Base-by-base conservation (phyloP, 2,888 invertebrate species). In the Protonemura montana region DNA sequence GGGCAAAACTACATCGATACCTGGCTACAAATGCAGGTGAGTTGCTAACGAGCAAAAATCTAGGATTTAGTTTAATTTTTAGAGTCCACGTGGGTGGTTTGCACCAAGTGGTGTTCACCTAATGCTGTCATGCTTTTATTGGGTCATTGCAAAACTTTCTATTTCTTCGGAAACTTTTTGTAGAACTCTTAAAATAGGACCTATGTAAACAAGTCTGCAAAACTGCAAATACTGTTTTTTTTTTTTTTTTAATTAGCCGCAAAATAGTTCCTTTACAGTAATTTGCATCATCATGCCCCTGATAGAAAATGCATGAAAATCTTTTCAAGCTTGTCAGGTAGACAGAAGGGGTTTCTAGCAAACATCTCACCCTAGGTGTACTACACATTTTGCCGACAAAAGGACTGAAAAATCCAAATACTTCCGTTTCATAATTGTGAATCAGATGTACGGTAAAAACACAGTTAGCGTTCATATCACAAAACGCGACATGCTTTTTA, bases 11-110 rank as follows among this genome's bases (percentile, higher is more conserved):
- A 81, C 42, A 30, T 86, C n/a, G 87, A 87, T 85, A 86, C 87
- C 41, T 87, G 87, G 87, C 41, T 87, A 85, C 87, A 86, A 77
- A 87, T 87, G 87, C 87, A 87, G 87, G 87, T 87, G 41, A 86
- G 76, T 77, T 21, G 25, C 16, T 28, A 26, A 59, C 59, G 59
- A 10, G 59, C 59, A 21, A 6, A 3, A 35, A 83, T 26, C 35
- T 30, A 29, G 5, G 7, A 59, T 59, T 59, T 59, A n/a, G 10
- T 82, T 82, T 30, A 6, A 1, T 28, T 30, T 27, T 25, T 28
- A 5, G 7, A 13, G 28, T 82, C 30, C 21, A 59, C 21, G 59
- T 59, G 59, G 59, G 59, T 59, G 59, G 7, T 59, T 59, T 59
- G 59, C 59, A 59, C 13, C 2, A 5, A 21, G 59, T 59, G 16